Evolutionary conservation across 2,797 vertebrate genomes (phyloP), one percentile per base, ranked within the genome.

Genomic region (Bufotes viridis): DNA sequence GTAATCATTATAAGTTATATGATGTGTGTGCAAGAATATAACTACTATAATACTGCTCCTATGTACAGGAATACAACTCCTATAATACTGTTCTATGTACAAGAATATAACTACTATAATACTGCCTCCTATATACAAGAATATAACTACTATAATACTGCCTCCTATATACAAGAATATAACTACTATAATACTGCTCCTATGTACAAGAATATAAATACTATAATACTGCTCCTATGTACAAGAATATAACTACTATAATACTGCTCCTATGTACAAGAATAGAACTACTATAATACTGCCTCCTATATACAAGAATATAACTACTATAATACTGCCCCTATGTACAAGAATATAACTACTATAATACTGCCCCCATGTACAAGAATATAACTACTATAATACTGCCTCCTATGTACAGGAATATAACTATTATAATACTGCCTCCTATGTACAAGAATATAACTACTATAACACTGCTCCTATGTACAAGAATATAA

Each of bases 121-220:
- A 70, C 69, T 70, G 29, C 67, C 29, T 15, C 63, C 63, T 67
- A 24, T 67, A n/a, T 67, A 24, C 63, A 67, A 24, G 26, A 70
- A 70, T 70, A 70, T 70, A 70, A 70, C 69, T 70, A 70, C 26
- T 34, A 70, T 34, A 72, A 72, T 72, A 72, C 70, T 72, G 17
- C 70, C 70, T 15, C 69, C 26, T 70, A 70, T 70, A 0, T 72
- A 65, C 67, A 69, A 69, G 67, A 42, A 42, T 42, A 72, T 72
- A 72, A 72, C 69, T 72, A 42, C 26, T 72, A 72, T 18, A 69
- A 69, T 69, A 29, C 67, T 69, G 24, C 26, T 15, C 67, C 67
- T 69, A 69, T 69, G 2, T 69, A 69, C 67, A 69, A 69, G 12
- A 69, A 69, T 26, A 69, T 69, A 69, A 69, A 24, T 69, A 69